These are phyloP conservation scores for Xiphorhynchus elegans DNA, from an alignment of 2,113 vertebrate genomes.

Conservation along the genomic window DNA sequence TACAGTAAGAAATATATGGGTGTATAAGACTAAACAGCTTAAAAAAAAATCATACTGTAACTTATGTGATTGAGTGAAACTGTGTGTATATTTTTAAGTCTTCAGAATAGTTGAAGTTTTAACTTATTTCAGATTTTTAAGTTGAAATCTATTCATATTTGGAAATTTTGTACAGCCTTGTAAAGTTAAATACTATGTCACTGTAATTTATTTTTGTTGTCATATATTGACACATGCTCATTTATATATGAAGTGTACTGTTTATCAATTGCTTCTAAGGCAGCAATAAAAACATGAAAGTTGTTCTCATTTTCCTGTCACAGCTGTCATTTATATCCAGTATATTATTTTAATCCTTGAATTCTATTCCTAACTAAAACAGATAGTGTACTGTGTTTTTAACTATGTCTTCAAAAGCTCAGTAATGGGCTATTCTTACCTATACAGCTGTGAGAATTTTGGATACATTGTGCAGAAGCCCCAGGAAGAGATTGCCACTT, in stretches of 20 bases:
- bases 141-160: slow-evolving; percentile 74
- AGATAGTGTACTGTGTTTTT: not conserved
- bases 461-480: not conserved
- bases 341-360: not conserved
- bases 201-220: slow-evolving; percentile 77
- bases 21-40: slow-evolving; percentile 61
- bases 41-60: slow-evolving; percentile 62
- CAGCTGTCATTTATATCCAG: not conserved
- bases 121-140: slow-evolving; percentile 75
- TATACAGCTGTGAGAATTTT: not conserved
- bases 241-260: slow-evolving; percentile 78
- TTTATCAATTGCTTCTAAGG: slow-evolving; percentile 77
- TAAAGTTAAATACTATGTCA: slow-evolving; percentile 74
- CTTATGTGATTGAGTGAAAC: slow-evolving; percentile 57
- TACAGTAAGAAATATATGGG: slow-evolving; percentile 46
- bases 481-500: not conserved
- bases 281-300: slow-evolving; percentile 76
- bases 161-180: slow-evolving; percentile 76
- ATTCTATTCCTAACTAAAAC: not conserved
- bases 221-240: slow-evolving; percentile 73
- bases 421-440: not conserved
- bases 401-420: not conserved
- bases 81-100: slow-evolving; percentile 69
- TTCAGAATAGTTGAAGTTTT: slow-evolving; percentile 70
- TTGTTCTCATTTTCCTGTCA: slow-evolving; percentile 62